Percentiles rank a stretch among this genome's conserved stretches.
phyloP scores from a whole-genome alignment of 2,113 vertebrate species.

The Brachionichthys hirsutus region DNA sequence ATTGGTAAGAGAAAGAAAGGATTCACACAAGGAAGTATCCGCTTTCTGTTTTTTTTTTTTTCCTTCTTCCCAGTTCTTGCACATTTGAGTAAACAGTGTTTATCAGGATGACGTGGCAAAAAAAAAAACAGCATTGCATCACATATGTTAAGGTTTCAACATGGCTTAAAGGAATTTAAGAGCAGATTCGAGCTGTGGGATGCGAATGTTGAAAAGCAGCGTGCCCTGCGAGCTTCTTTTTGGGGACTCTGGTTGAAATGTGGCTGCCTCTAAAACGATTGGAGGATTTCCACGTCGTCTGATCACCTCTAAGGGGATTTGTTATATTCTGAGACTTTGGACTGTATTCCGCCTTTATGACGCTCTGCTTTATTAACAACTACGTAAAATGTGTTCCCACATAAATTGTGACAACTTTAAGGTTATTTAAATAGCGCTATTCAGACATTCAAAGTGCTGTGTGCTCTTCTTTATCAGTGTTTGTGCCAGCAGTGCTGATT shows the following conservation, averaged over 20 bases:
- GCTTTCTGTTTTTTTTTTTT: constrained; percentile 30
- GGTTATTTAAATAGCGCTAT: too few species aligned
- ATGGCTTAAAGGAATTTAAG: neutral
- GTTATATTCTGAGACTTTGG: constrained; percentile 32
- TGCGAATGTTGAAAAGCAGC: neutral
- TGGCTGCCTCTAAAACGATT: constrained; percentile 67
- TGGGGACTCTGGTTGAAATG: constrained; percentile 25
- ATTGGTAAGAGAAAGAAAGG: constrained; percentile 82
- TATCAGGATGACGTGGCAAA: constrained; percentile 18
- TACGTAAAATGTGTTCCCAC: neutral
- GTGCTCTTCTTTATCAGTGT: too few species aligned
- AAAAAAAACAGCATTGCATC: constrained; percentile 7
- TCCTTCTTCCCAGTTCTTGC: neutral
- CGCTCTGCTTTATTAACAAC: too few species aligned
- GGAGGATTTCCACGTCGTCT: constrained; percentile 56
- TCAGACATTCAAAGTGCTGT: too few species aligned
- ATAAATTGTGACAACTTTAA: too few species aligned
- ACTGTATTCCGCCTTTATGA: constrained; percentile 29
- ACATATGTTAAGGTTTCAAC: constrained; percentile 20
- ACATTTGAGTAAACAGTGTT: neutral
- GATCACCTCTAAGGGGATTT: constrained; percentile 71
- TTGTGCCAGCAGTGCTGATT: too few species aligned
- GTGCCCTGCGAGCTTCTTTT: constrained; percentile 6
- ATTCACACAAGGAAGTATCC: constrained; percentile 32
- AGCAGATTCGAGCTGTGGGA: too few species aligned